Base-by-base conservation (phyloP, 2,113 vertebrate genomes). In the Ploceus nigricollis region DNA sequence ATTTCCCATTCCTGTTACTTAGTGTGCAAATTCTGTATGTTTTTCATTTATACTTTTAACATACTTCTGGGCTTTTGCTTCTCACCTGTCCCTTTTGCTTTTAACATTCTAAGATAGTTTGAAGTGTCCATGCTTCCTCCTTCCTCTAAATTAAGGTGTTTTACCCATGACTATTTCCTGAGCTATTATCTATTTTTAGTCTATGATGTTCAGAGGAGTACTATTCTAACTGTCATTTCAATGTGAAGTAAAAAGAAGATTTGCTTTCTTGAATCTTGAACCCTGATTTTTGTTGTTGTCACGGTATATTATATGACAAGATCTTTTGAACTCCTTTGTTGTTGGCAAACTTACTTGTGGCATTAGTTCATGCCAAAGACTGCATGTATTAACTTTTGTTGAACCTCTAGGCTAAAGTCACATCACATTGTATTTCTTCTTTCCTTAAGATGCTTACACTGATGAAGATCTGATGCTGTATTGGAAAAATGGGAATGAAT, bases 381-480 rank as follows among this genome's bases (percentile, higher is more conserved):
- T 53, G 28, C 13, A 22, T 70, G 23, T 37, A 27, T 48, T 68
- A 63, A 75, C 21, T 13, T 76, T 31, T 28, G 9, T 19, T 66
- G 27, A 63, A 48, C 19, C 27, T 77, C 24, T 54, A 58, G 63
- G 35, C 6, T 51, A 6, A 77, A 82, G 51, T 70, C n/a, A 72
- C 28, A 37, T 28, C 47, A 44, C 21, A 48, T 3, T 16, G 3
- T 37, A 47, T 94, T 96, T 96, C 54, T 71, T 93, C 50, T 92
- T 71, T 84, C 10, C 39, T 25, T 68, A 81, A 99, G 99, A 99
- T 96, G 99, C 99, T 31, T 99, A 99, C 90, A 99, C 99, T 24
- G 99, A 99, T 89, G 99, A 99, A 97, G 99, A 99, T 92, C 97
- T 99, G 87, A 99, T 99, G 99, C 97, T 99, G 12, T 99, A 99